Evolutionary conservation across 2,888 invertebrate genomes (phyloP).

Genomic region (Choreutis nemorana): DNA sequence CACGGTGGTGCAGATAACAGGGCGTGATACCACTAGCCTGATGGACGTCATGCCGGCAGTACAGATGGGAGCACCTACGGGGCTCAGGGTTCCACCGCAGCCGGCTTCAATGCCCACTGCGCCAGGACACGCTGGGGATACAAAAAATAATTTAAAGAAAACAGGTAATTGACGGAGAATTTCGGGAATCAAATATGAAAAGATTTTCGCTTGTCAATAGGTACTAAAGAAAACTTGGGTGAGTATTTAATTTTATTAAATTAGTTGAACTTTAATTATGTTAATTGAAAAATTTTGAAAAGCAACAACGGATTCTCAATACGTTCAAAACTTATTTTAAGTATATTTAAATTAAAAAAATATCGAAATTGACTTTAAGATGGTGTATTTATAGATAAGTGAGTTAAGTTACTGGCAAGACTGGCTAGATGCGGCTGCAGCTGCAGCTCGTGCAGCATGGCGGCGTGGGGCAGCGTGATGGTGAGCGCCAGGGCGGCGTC

Average conservation of each 20-base stretch:
- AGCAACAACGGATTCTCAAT: too few relatives aligned
- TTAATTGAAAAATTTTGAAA: too few relatives aligned
- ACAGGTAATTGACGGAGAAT: too few relatives aligned
- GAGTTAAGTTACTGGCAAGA: constrained; percentile 70
- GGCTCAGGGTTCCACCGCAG: constrained; percentile 81
- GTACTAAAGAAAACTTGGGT: too few relatives aligned
- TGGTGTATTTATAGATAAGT: too few relatives aligned
- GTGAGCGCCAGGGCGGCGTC: constrained; percentile 89
- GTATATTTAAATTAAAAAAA: too few relatives aligned
- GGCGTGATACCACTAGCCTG: constrained; percentile 80
- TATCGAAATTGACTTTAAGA: too few relatives aligned
- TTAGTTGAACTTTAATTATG: too few relatives aligned
- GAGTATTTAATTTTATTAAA: background rate
- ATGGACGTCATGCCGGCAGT: constrained; percentile 91
- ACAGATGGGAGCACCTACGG: constrained; percentile 84
- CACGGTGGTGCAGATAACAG: constrained; percentile 86
- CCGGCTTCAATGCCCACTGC: constrained; percentile 88
- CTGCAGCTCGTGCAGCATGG: constrained; percentile 87
- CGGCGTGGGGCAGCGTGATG: constrained; percentile 86
- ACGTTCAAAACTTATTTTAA: too few relatives aligned
- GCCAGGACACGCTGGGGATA: constrained; percentile 81
- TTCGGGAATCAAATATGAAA: too few relatives aligned
- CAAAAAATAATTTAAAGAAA: background rate
- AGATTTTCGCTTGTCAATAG: too few relatives aligned
- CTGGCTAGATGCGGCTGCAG: constrained; percentile 86